Evolutionary conservation across 2,888 invertebrate species (phyloP).

Genomic region (Lithophane leautieri): DNA sequence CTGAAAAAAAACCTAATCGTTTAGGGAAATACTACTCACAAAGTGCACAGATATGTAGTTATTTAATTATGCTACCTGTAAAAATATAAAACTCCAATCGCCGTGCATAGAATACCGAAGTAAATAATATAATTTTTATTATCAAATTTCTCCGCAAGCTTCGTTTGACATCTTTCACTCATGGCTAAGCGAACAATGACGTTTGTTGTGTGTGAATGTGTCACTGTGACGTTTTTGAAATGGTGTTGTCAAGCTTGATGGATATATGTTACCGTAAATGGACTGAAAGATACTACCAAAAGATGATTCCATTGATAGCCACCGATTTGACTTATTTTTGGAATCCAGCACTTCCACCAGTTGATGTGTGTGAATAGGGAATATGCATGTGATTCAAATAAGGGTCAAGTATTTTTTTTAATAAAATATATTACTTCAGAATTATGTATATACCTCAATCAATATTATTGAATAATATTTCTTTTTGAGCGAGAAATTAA

Average conservation of each 20-base stretch:
- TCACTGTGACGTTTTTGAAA: slow-evolving; percentile 61
- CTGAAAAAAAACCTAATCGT: slow-evolving; percentile 77
- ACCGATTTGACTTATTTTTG: no score
- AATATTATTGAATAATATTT: no score
- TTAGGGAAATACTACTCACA: slow-evolving; percentile 64
- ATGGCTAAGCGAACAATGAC: slow-evolving; percentile 86
- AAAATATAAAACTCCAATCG: slow-evolving; percentile 83
- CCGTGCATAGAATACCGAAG: slow-evolving; percentile 80
- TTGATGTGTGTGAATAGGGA: neutral
- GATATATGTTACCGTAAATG: slow-evolving; percentile 15
- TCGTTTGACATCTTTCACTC: slow-evolving; percentile 90
- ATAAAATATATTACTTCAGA: no score
- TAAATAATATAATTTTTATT: slow-evolving; percentile 88
- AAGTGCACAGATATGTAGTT: slow-evolving; percentile 49
- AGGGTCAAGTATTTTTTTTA: no score
- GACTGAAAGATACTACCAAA: slow-evolving; percentile 2
- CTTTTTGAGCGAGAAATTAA: no score
- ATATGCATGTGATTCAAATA: no score
- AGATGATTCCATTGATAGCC: neutral
- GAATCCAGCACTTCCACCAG: neutral
- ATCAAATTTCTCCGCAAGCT: slow-evolving; percentile 86
- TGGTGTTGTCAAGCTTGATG: slow-evolving; percentile 48
- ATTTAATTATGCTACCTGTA: slow-evolving; percentile 78
- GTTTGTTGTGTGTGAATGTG: no score
- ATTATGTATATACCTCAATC: no score